A percentile compares a stretch with the other conserved stretches of the same genome.
phyloP scores from a whole-genome alignment of 2,888 invertebrate genomes.

The Onthophagus sagittarius region DNA sequence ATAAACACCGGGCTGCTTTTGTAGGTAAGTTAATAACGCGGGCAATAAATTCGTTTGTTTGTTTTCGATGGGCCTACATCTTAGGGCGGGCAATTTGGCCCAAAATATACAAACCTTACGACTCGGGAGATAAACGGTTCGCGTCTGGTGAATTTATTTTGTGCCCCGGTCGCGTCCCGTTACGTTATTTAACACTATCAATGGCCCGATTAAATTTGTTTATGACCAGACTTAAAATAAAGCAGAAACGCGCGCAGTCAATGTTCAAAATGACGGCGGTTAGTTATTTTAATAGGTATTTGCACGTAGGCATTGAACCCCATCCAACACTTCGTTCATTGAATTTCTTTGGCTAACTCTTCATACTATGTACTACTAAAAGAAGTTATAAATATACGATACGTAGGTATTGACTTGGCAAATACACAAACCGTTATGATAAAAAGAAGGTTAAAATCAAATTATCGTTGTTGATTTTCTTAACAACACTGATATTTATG shows the following conservation, averaged over 20 bases:
- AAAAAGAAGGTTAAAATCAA: too few species aligned
- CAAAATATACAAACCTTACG: not conserved
- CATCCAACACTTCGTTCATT: not conserved
- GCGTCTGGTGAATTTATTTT: not conserved
- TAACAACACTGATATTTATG: too few species aligned
- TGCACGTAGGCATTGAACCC: not conserved
- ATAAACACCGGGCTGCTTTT: not conserved
- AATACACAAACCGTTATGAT: too few species aligned
- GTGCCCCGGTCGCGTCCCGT: not conserved
- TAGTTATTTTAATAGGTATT: not conserved
- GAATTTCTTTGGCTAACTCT: too few species aligned
- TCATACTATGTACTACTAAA: too few species aligned
- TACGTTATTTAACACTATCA: conserved; percentile 13
- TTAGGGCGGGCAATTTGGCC: not conserved
- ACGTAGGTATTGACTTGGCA: too few species aligned
- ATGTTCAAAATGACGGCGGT: not conserved
- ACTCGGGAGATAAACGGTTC: not conserved
- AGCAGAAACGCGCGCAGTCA: not conserved
- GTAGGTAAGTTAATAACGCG: not conserved
- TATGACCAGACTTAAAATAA: not conserved
- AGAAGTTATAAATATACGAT: too few species aligned
- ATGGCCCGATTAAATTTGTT: conserved; percentile 9
- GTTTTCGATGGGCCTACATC: not conserved
- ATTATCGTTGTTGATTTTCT: too few species aligned
- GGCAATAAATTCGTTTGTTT: not conserved